Base-by-base conservation (phyloP, 2,113 vertebrate genomes). In the Xyliphius kryptos region DNA sequence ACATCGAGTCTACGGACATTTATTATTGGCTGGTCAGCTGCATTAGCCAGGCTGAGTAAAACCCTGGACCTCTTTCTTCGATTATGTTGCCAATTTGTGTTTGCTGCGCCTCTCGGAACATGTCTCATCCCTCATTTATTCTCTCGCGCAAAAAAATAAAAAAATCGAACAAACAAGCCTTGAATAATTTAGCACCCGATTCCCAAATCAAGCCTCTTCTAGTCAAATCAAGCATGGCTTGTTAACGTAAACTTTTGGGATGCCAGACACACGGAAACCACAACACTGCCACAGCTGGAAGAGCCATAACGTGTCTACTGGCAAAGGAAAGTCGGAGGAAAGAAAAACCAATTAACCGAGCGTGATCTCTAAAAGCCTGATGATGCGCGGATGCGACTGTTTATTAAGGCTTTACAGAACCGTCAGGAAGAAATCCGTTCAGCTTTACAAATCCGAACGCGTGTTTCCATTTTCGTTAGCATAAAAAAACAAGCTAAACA, bases 1-100 rank as follows among this genome's bases (percentile, higher is more conserved):
- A 77, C 46, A 49, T 68, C 21, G 67, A 83, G 82, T 79, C 72
- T 71, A 63, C 56, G 70, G 71, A 72, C 61, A 84, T 85, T 85
- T 81, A 85, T 57, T 22, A 59, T 57, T 68, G 46, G 78, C 9
- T 21, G 56, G 63, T 71, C 62, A 71, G 19, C 46, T 9, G 38
- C 8, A 15, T 40, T 61, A 36, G 43, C 21, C 15, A 8, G 14
- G 46, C 9, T 1, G 47, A 59, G 26, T n/a, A n/a, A n/a, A n/a
- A 36, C n/a, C 7, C 44, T 16, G 5, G 36, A 50, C 43, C 11
- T 63, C 56, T 57, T 52, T n/a, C 43, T 63, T 13, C 26, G 44
- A 63, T 63, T 61, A 55, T 41, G 5, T 6, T 43, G 15, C 44
- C 16, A 12, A 6, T 51, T 9, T 21, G 40, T 43, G 16, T 21